Evolutionary conservation across 2,113 vertebrate species (phyloP).

Genomic region (Scatophagus argus): DNA sequence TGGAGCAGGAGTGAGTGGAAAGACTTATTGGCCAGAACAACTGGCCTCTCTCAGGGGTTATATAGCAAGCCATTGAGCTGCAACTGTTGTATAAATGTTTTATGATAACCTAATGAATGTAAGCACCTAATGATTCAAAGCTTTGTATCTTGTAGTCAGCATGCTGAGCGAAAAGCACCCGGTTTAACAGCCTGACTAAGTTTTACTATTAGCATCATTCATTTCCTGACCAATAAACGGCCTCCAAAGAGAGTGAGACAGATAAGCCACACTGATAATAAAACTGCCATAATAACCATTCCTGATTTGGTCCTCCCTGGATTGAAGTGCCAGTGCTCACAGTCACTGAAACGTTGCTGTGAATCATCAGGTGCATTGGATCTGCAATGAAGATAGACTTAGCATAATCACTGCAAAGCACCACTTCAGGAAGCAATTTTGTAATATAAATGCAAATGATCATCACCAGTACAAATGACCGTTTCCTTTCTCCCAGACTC

Average conservation of each 20-base stretch:
- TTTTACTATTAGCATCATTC: not conserved
- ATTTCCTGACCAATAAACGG: constrained; percentile 18
- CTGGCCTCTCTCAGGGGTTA: constrained; percentile 33
- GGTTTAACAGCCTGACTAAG: not conserved
- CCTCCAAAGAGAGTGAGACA: constrained; percentile 6
- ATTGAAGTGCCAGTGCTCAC: constrained; percentile 45
- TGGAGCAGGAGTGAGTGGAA: constrained; percentile 36
- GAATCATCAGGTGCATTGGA: constrained; percentile 68
- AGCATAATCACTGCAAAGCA: constrained; percentile 62
- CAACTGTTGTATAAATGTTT: constrained; percentile 44
- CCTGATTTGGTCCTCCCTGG: constrained; percentile 29
- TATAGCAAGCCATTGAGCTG: constrained; percentile 55
- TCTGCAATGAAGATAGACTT: constrained; percentile 47
- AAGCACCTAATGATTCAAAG: constrained; percentile 18
- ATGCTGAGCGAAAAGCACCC: not conserved
- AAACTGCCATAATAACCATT: constrained; percentile 39
- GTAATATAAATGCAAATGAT: constrained; percentile 80
- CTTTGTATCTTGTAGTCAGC: constrained; percentile 9
- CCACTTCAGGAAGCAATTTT: constrained; percentile 60
- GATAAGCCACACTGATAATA: constrained; percentile 40
- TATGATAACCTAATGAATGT: constrained; percentile 38
- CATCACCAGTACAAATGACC: constrained; percentile 56
- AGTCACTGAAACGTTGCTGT: constrained; percentile 39
- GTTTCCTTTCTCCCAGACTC: constrained; percentile 55
- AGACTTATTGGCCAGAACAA: constrained; percentile 66